phyloP scores from a whole-genome alignment of 2,113 vertebrate species.

The Zootoca vivipara region DNA sequence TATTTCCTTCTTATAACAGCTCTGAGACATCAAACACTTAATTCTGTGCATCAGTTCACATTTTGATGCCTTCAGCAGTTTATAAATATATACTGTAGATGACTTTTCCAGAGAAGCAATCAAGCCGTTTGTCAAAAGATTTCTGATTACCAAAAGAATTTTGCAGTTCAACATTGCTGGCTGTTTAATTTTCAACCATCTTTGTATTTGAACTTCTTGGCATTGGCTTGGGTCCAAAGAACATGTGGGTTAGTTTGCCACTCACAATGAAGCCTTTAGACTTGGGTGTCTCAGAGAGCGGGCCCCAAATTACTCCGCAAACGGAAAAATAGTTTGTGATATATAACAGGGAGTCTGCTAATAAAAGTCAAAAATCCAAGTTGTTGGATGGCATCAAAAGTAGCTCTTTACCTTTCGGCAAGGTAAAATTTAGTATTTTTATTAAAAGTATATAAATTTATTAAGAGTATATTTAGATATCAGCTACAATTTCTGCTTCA shows the following conservation, averaged over 20 bases:
- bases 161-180: conserved; percentile 2
- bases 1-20: conserved; percentile 16
- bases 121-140: conserved; percentile 20
- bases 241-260: background rate
- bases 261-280: background rate
- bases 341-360: no score
- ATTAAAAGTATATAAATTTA: no score
- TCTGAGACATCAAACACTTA: conserved; percentile 20
- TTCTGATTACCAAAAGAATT: conserved; percentile 39
- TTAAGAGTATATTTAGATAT: no score
- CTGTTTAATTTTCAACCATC: conserved; percentile 3
- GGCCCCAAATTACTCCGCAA: background rate
- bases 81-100: conserved; percentile 12
- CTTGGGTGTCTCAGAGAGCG: background rate
- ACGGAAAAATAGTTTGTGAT: background rate
- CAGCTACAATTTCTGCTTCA: background rate
- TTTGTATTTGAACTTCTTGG: conserved; percentile 17
- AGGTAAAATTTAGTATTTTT: no score
- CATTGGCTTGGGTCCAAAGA: background rate
- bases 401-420: no score
- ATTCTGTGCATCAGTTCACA: conserved; percentile 2
- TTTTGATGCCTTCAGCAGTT: conserved; percentile 33
- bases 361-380: background rate
- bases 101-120: conserved; percentile 23
- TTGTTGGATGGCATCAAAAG: no score